Conservation (phyloP, 2,888 invertebrate species). For the Nineta flava region DNA sequence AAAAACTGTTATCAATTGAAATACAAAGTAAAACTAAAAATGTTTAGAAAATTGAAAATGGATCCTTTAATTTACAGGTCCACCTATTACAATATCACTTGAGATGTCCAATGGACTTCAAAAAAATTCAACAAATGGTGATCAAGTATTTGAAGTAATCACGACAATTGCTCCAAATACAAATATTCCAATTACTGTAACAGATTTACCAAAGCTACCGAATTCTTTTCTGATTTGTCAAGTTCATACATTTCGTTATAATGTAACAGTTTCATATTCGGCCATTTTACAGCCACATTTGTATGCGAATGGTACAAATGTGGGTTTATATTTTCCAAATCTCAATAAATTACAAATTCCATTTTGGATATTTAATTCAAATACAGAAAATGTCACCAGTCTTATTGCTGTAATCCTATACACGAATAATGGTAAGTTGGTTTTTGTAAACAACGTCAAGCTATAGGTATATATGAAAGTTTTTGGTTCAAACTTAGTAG, state of each 20-base stretch:
- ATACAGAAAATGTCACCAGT: slow-evolving; percentile 19
- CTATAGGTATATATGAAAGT: too few relatives aligned
- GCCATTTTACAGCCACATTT: slow-evolving; percentile 20
- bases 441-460: too few relatives aligned
- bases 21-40: too few relatives aligned
- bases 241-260: slow-evolving; percentile 41
- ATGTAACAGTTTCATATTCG: slow-evolving; percentile 37
- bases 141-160: slow-evolving; percentile 18
- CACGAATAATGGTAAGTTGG: not conserved
- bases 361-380: slow-evolving; percentile 31
- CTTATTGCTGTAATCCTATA: slow-evolving; percentile 6
- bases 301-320: slow-evolving; percentile 38
- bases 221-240: slow-evolving; percentile 44
- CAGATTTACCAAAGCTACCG: slow-evolving; percentile 26
- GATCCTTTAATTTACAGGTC: not conserved
- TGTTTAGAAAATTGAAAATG: too few relatives aligned
- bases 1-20: too few relatives aligned
- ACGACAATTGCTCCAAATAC: slow-evolving; percentile 15
- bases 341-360: slow-evolving; percentile 15
- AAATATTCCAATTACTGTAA: slow-evolving; percentile 25
- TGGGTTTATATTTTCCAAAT: slow-evolving; percentile 33
- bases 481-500: too few relatives aligned
- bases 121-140: slow-evolving; percentile 10
- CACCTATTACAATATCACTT: slow-evolving; percentile 16
- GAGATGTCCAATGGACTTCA: slow-evolving; percentile 13